Evolutionary conservation across 2,113 vertebrate species (phyloP).

Genomic region (Apaloderma vittatum): DNA sequence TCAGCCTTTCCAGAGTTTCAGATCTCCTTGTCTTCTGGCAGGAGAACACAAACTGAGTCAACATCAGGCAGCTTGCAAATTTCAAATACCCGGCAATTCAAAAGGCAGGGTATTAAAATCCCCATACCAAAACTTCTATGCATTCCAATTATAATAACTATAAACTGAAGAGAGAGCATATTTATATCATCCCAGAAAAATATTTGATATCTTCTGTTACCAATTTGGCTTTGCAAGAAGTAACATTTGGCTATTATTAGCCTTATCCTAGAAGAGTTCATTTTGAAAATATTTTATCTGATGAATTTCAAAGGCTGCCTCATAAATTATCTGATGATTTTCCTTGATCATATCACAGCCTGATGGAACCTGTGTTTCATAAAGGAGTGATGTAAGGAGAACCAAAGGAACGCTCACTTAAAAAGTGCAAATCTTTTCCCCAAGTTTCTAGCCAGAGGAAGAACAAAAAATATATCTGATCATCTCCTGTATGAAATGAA

Average conservation of each 20-base stretch:
- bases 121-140: background rate
- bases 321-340: background rate
- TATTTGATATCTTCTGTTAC: background rate
- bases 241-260: background rate
- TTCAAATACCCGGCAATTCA: background rate
- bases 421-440: background rate
- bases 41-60: no score
- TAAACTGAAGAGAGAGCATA: background rate
- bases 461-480: background rate
- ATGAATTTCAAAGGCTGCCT: background rate
- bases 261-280: background rate
- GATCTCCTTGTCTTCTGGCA: background rate
- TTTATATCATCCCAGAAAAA: background rate
- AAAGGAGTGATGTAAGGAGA: background rate
- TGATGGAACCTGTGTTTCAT: background rate
- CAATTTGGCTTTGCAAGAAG: background rate
- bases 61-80: no score
- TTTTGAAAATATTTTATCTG: conserved; percentile 28
- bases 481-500: background rate
- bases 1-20: background rate
- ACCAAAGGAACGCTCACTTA: background rate
- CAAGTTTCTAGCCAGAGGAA: background rate
- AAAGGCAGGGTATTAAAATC: background rate
- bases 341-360: background rate
- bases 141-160: background rate